phyloP scores from a whole-genome alignment of 2,113 vertebrate genomes.

The Chamaetylas fuelleborni region DNA sequence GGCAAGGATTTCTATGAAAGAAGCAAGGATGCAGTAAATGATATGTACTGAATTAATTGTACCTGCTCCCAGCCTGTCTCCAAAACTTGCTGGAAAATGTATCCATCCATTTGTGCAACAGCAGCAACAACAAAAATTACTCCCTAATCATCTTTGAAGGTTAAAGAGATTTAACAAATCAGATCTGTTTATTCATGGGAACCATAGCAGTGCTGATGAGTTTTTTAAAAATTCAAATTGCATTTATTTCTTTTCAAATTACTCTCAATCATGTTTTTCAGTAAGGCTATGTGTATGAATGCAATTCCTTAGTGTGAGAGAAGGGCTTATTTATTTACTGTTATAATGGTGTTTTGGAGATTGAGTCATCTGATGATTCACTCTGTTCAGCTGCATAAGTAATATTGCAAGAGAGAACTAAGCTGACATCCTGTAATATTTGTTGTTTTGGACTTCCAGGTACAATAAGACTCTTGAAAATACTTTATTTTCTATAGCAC shows the following conservation, averaged over 20 bases:
- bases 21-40: slow-evolving; percentile 34
- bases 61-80: slow-evolving; percentile 35
- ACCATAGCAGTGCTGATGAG: slow-evolving; percentile 41
- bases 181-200: slow-evolving; percentile 34
- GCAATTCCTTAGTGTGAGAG: slow-evolving; percentile 6
- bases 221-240: slow-evolving; percentile 29
- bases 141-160: slow-evolving; percentile 42
- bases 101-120: slow-evolving; percentile 18
- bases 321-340: slow-evolving; percentile 44
- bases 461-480: neutral
- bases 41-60: slow-evolving; percentile 59
- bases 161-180: slow-evolving; percentile 48
- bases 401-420: neutral
- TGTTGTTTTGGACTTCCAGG: neutral
- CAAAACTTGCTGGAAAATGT: slow-evolving; percentile 37
- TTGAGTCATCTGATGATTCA: slow-evolving; percentile 65
- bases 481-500: neutral
- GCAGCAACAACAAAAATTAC: slow-evolving; percentile 51
- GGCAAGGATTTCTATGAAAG: slow-evolving; percentile 53
- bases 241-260: slow-evolving; percentile 56
- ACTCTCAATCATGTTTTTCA: slow-evolving; percentile 41
- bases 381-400: slow-evolving; percentile 29
- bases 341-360: slow-evolving; percentile 3
- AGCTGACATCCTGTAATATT: neutral
- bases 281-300: neutral